Evolutionary conservation across 2,888 invertebrate genomes (phyloP), one percentile per base, ranked within the genome.

Genomic region (Drosophila pullipes): DNA sequence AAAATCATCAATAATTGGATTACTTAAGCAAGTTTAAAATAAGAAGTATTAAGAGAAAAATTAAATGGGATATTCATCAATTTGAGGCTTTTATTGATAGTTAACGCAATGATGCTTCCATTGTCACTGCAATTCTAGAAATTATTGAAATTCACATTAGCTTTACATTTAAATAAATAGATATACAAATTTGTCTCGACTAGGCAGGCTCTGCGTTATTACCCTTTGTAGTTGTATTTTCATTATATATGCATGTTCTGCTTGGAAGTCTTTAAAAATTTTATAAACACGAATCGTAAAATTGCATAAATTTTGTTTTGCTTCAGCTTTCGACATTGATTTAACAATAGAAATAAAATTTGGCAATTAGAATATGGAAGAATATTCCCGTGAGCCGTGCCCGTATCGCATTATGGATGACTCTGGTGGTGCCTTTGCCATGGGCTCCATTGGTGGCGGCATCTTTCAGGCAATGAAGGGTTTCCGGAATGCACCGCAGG

Each of bases 351-450:
- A 31, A 18, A 3, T 16, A 18, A 16, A 69, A 10, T 70, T 62
- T 11, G 75, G 65, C 28, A 55, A 44, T 31, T 9, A 25, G 18
- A 74, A 9, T 18, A 98, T 98, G 98, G 98, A 98, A 94, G 98
- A 99, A 95, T 98, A 99, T 59, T 93, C 97, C 55, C 95, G 98
- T 95, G 98, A 99, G 95, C 99, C 99, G 28, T 99, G 98, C 92
- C 99, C 99, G 2, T 99, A 98, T 97, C 95, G 99, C 87, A 99
- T 99, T 90, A 96, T 99, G 25, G 99, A 99, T 92, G 99, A 99
- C 93, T 98, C 99, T 92, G 99, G 99, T 33, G 99, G 99, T 79
- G 99, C 99, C 13, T 99, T 99, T 93, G 97, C 99, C 30, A 99
- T 99, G 99, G 99, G 99, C 44, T 96, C 97, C 59, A 97, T 99